Base-by-base conservation (phyloP, 1,140 invertebrate species). In the Aphidius gifuensis region DNA sequence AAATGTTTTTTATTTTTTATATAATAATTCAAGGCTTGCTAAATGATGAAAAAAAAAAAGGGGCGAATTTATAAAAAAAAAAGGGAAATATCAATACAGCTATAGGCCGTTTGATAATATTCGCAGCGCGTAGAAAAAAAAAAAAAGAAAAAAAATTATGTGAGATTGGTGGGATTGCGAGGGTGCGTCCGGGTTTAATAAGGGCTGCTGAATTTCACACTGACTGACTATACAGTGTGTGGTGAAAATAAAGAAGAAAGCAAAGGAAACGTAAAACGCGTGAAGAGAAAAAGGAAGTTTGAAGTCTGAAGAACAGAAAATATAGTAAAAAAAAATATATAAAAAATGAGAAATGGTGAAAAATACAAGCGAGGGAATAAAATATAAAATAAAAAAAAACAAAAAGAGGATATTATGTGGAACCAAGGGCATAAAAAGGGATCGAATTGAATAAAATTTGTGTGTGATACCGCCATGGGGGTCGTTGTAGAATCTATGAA, bases 141-240 rank as follows among this genome's bases (percentile, higher is more conserved):
- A 45, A 48, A 49, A 51, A 6, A 49, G 39, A 23, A 32, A 48
- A 46, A 32, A 3, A 3, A 32, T 16, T 32, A 32, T 32, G 23
- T 32, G 23, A 32, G 23, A 32, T 32, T 32, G 23, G 23, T 32
- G 56, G 47, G 51, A 50, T 62, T 55, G 62, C 62, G 64, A 64
- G 66, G 68, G 69, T 56, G 68, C 70, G 72, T 74, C 72, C 69
- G 75, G 74, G 73, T 79, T 78, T 80, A 80, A 80, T 80, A 78
- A 80, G 76, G 72, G 74, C 69, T 77, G 72, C 72, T 55, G 72
- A 78, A 80, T 80, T 80, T 80, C 76, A 80, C 77, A 80, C 77
- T 73, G 77, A 79, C 72, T 64, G 23, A 32, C 23, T 32, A 32
- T 32, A 32, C 23, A 32, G 23, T 32, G 23, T 32, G 23, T 32